Evolutionary conservation across 2,113 vertebrate genomes (phyloP), one percentile per base, ranked within the genome.

Genomic region (Calyptommatus sinebrachiatus): DNA sequence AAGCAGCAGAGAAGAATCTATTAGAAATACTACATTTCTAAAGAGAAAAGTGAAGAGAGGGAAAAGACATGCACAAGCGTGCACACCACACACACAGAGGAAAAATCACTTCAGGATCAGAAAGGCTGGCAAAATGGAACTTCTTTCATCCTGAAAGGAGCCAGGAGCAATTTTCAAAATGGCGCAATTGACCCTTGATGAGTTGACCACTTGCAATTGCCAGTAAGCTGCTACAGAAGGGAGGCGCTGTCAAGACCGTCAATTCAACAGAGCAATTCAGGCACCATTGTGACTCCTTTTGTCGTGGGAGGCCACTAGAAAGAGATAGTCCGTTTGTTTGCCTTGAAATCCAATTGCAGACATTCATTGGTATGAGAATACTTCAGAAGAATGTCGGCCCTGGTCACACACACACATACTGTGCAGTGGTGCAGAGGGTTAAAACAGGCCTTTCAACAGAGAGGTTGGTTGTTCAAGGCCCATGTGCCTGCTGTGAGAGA

Each of bases 131-230:
- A 70, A 75, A 70, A 70, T 24, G 63, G 67, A 76, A 48, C 73
- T 65, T 60, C 79, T 81, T 81, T 81, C 79, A 81, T 81, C 79
- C 69, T 76, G 73, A 81, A 81, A 81, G 79, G 67, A 81, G 66
- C 73, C 73, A 62, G 66, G 79, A 81, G 41, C 79, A 81, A 81
- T 81, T 81, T 81, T 70, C 73, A 76, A 81, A 81, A 81, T 28
- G 66, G 79, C 73, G 76, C 66, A 61, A 81, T 81, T 81, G 79
- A 81, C 79, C 79, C 53, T 76, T 81, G 73, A 81, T 66, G 69
- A 73, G 70, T 66, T 81, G 79, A 62, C 79, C 53, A 21, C 73
- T 70, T 81, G 35, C 62, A 73, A 76, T 62, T 81, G 79, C 79
- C 66, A 1, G 73, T 76, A 70, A 81, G 73, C 79, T 62, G 73